phyloP scores from a whole-genome alignment of 2,797 vertebrate species.

The Sandelia bainsii region DNA sequence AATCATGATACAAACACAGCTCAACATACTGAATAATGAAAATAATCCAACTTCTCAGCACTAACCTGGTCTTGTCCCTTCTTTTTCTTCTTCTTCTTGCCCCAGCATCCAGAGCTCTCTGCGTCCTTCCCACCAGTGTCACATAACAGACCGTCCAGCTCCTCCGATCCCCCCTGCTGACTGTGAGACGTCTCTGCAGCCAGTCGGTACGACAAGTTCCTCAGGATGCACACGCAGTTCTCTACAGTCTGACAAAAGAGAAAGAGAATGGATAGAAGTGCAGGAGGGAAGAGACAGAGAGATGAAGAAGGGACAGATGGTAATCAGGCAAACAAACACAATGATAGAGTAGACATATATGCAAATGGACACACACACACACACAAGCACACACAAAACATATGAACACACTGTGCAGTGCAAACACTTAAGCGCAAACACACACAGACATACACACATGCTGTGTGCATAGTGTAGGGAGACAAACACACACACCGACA shows the following conservation, averaged over 20 bases:
- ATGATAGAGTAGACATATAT: neutral
- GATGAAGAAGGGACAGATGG: conserved; percentile 24
- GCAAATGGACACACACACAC: neutral
- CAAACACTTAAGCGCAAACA: conserved; percentile 10
- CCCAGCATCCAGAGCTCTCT: conserved; percentile 98
- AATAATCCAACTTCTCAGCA: neutral
- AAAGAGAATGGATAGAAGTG: neutral
- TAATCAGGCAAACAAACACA: conserved; percentile 5
- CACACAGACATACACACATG: conserved; percentile 12
- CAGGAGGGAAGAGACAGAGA: neutral
- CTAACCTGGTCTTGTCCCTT: conserved; percentile 98
- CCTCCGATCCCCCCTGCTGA: conserved; percentile 97
- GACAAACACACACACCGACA: conserved; percentile 21
- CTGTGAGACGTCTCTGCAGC: conserved; percentile 98
- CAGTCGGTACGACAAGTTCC: conserved; percentile 98
- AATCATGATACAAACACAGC: no score
- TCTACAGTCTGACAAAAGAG: conserved; percentile 90
- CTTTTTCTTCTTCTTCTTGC: conserved; percentile 99
- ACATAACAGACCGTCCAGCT: conserved; percentile 96
- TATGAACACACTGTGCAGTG: neutral
- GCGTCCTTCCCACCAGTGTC: conserved; percentile 93
- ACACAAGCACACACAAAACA: neutral
- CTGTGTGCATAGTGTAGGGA: conserved; percentile 25
- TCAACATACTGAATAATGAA: no score
- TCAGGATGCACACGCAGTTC: conserved; percentile 99